phyloP scores from a whole-genome alignment of 2,113 vertebrate species.

The Hydrochoerus hydrochaeris region DNA sequence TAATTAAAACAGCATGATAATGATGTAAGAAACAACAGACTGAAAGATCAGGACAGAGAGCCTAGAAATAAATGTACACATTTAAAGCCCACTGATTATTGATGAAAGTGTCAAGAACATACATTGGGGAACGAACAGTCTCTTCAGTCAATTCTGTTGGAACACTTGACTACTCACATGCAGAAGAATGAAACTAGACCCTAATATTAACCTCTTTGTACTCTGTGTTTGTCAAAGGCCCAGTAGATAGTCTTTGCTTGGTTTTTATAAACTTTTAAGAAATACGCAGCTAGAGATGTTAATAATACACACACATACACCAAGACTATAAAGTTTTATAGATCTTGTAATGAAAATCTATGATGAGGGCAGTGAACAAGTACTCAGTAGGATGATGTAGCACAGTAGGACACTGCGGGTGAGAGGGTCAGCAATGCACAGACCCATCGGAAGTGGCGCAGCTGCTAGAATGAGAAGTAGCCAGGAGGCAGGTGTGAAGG shows the following conservation, averaged over 20 bases:
- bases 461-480: background rate
- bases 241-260: background rate
- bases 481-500: background rate
- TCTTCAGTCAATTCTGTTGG: background rate
- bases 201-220: background rate
- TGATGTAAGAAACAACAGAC: background rate
- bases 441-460: background rate
- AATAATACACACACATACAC: background rate
- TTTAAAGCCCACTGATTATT: background rate
- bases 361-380: background rate
- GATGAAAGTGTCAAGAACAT: background rate
- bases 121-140: background rate
- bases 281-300: background rate
- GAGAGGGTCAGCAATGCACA: background rate
- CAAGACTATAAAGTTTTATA: background rate
- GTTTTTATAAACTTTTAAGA: background rate
- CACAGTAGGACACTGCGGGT: accelerated
- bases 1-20: background rate
- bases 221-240: background rate
- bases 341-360: background rate
- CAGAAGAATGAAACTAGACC: background rate
- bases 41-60: background rate
- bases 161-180: background rate
- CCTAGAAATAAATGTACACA: background rate
- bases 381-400: background rate